These are phyloP conservation scores for Trachelus troglodyta DNA, from an alignment of 2,888 invertebrate genomes.

Conservation along the genomic window DNA sequence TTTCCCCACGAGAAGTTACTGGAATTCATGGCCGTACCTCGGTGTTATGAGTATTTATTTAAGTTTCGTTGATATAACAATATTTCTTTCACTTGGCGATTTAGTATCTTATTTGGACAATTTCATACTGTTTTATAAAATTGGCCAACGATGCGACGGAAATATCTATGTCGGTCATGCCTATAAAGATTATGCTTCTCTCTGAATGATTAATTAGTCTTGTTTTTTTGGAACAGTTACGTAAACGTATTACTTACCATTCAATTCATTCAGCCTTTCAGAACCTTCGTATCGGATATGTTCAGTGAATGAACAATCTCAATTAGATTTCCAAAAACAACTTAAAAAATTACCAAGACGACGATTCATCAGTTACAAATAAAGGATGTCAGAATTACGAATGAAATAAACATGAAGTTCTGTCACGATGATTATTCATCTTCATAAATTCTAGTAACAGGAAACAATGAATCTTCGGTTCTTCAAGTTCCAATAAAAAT, in stretches of 20 bases:
- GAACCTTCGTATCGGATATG: not conserved
- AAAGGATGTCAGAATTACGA: not conserved
- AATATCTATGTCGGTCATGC: not conserved
- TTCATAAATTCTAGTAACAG: not conserved
- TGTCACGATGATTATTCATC: not conserved
- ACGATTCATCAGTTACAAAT: not conserved
- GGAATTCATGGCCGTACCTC: not conserved
- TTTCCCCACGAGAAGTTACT: not conserved
- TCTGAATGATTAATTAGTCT: not conserved
- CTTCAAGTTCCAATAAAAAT: not conserved
- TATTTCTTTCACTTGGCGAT: not conserved
- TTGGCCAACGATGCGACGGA: not conserved
- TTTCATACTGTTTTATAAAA: not conserved
- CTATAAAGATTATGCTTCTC: not conserved
- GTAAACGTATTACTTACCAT: not conserved
- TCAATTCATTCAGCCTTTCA: not conserved
- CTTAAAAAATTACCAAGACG: not conserved
- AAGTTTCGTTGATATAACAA: not conserved
- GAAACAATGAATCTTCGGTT: not conserved
- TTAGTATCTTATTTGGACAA: not conserved
- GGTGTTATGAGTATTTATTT: not conserved
- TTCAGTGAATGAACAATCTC: not conserved
- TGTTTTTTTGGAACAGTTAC: not conserved
- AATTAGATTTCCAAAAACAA: not conserved
- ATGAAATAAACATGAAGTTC: not conserved